These are phyloP conservation scores for Anguilla marmorata DNA, from an alignment of 2,797 vertebrate genomes.

Conservation along the genomic window DNA sequence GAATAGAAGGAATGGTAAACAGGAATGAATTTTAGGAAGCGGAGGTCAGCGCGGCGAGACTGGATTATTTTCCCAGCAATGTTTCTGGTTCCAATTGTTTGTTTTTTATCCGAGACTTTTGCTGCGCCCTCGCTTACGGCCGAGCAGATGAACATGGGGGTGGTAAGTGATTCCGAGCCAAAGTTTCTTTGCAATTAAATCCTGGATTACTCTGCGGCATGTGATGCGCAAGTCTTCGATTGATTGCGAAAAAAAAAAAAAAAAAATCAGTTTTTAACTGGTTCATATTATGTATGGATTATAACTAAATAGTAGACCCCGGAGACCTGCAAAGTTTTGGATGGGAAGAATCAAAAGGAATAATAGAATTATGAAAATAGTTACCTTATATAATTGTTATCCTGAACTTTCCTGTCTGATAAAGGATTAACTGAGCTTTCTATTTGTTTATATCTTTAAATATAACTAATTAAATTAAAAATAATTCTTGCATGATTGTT, in stretches of 20 bases:
- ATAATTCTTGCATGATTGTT: neutral
- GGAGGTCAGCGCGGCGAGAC: slow-evolving; percentile 33
- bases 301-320: neutral
- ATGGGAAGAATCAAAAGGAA: neutral
- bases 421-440: neutral
- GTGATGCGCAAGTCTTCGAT: neutral
- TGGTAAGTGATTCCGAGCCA: slow-evolving; percentile 30
- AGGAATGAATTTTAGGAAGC: slow-evolving; percentile 24
- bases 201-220: neutral
- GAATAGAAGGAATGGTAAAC: slow-evolving; percentile 23
- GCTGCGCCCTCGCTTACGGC: slow-evolving; percentile 35
- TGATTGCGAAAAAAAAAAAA: neutral
- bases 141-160: slow-evolving; percentile 39
- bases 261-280: neutral
- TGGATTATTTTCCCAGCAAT: slow-evolving; percentile 35
- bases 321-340: neutral
- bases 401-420: neutral
- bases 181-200: slow-evolving; percentile 12
- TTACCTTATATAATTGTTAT: neutral
- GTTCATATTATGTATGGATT: no score
- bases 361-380: neutral
- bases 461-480: neutral
- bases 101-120: slow-evolving; percentile 38
- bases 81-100: slow-evolving; percentile 38
- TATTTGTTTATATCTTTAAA: neutral